These are phyloP conservation scores for Delichon dasypus DNA, from an alignment of 2,797 vertebrate genomes.

Conservation along the genomic window DNA sequence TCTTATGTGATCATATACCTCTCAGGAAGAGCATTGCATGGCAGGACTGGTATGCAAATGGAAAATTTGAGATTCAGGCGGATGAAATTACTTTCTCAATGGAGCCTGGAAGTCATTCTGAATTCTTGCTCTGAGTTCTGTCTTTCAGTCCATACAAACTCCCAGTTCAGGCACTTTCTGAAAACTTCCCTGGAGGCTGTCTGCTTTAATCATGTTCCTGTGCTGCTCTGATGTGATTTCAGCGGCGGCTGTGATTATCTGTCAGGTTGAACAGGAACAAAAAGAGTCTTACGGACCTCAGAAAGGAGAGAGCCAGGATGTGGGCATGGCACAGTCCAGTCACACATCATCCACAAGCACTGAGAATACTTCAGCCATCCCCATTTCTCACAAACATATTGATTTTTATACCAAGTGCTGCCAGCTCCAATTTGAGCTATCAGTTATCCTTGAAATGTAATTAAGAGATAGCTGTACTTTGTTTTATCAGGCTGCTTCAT, in stretches of 20 bases:
- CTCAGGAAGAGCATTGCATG: not conserved
- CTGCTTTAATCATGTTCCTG: not conserved
- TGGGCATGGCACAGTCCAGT: not conserved
- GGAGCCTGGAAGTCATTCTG: not conserved
- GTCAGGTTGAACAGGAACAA: not conserved
- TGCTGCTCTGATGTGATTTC: not conserved
- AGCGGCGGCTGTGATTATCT: constrained; percentile 13
- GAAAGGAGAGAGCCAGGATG: not conserved
- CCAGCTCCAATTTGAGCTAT: not conserved
- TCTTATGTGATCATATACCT: not conserved
- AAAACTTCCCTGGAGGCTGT: not conserved
- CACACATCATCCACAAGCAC: not conserved
- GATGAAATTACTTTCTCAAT: not conserved
- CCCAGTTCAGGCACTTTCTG: not conserved
- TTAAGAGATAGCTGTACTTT: not conserved
- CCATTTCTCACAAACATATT: not conserved
- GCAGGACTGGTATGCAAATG: not conserved
- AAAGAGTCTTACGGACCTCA: not conserved
- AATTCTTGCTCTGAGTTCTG: not conserved
- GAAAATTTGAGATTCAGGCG: not conserved
- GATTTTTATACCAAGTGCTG: not conserved
- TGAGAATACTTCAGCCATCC: not conserved
- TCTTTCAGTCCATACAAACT: not conserved
- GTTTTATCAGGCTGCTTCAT: not conserved
- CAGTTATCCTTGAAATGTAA: not conserved